phyloP scores from a whole-genome alignment of 2,888 invertebrate genomes.

The Neoitamus cyanurus region DNA sequence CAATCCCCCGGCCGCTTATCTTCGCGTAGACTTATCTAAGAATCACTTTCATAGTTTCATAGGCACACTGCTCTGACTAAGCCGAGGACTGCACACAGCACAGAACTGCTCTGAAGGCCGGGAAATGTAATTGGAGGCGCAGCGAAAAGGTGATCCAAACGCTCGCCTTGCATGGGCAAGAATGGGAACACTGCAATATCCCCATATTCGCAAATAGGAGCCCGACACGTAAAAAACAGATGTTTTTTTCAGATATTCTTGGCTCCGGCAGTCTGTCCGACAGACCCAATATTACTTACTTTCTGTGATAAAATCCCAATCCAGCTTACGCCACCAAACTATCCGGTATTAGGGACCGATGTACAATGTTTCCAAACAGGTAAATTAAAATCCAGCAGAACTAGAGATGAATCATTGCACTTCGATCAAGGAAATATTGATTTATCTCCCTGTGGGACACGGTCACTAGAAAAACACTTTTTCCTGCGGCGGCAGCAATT shows the following conservation, averaged over 20 bases:
- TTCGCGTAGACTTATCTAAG: background rate
- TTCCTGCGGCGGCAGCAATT: background rate
- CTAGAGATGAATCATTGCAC: constrained; percentile 38
- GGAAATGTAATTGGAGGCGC: background rate
- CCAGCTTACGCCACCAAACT: background rate
- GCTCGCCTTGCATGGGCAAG: background rate
- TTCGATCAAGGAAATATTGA: constrained; percentile 16
- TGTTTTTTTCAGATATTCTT: background rate
- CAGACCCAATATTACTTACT: background rate
- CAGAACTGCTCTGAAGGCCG: background rate
- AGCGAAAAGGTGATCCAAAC: background rate
- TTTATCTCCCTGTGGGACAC: constrained; percentile 1
- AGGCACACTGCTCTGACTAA: background rate
- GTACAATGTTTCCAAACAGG: background rate
- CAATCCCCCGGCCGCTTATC: background rate
- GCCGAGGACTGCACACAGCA: background rate
- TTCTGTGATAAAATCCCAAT: constrained; percentile 10
- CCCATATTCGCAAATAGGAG: background rate
- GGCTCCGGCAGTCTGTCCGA: background rate
- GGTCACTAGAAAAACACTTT: background rate
- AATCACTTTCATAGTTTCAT: background rate
- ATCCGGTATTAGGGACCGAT: background rate
- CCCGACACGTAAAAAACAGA: background rate
- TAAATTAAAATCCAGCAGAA: background rate
- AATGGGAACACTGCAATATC: background rate